Evolutionary conservation across 2,797 vertebrate species (phyloP).

Genomic region (Cephalopachus bancanus): DNA sequence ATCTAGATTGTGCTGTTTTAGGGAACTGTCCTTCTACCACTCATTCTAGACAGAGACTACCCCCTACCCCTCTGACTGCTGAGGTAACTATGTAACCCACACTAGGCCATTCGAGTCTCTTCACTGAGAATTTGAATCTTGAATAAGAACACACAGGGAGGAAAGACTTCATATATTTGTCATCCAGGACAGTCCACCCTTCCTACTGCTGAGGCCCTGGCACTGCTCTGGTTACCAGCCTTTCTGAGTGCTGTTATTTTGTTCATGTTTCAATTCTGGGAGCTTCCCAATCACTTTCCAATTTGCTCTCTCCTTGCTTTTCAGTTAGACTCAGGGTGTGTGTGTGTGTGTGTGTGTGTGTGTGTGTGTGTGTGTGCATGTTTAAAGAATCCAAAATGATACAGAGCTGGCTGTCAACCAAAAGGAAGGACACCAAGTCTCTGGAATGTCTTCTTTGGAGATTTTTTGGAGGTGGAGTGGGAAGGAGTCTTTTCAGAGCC

Average conservation of each 20-base stretch:
- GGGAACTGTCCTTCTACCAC: not conserved
- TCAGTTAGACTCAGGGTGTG: not conserved
- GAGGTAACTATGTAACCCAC: not conserved
- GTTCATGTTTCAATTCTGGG: not conserved
- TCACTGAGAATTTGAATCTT: not conserved
- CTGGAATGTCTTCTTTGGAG: not conserved
- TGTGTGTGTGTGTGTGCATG: not conserved
- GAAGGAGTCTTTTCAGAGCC: not conserved
- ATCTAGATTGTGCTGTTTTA: not conserved
- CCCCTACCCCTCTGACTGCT: too few relatives aligned
- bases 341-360: not conserved
- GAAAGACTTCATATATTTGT: not conserved
- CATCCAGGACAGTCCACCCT: not conserved
- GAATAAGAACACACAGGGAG: not conserved
- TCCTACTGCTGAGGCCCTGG: not conserved
- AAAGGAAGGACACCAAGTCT: not conserved
- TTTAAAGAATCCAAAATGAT: conserved; percentile 18
- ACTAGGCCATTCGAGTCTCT: not conserved
- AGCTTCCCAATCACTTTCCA: not conserved
- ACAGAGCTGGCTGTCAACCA: not conserved
- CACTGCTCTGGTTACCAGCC: not conserved
- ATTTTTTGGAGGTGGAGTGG: not conserved
- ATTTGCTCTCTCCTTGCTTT: not conserved
- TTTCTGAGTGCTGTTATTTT: not conserved
- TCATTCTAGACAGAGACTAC: not conserved